Base-by-base conservation (phyloP, 1,140 invertebrate species). In the Rhopalosiphum maidis region DNA sequence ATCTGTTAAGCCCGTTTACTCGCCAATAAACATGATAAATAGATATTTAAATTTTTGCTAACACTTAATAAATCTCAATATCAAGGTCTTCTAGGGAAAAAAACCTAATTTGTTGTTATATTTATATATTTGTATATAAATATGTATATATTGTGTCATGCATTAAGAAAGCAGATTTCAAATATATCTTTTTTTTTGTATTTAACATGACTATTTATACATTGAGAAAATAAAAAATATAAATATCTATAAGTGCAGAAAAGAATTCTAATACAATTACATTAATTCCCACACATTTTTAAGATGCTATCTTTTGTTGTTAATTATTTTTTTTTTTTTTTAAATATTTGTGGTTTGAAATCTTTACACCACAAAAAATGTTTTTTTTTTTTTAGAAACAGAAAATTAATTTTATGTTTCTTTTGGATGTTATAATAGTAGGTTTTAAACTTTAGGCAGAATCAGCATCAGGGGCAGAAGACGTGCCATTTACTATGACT, bases 211-310 rank as follows among this genome's bases (percentile, higher is more conserved):
- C 46, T 83, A 90, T 68, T 82, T 41, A 30, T 77, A 86, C 43
- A 93, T 86, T 93, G 82, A 92, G 37, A 93, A 60, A 93, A 93
- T 93, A 86, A 86, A 93, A 89, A 91, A 77, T 77, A 77, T 77
- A 77, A 77, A 93, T 93, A 55, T 93, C 48, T 68, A 15, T 48
- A 37, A 51, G 48, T 54, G 91, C 30, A 93, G 48, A 93, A 93
- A 92, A 92, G 22, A 92, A 85, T 92, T 92, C 82, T 92, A 92
- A 83, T 92, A 92, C 48, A 85, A 92, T 92, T 92, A 92, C 30
- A 86, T 93, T 86, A 86, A 85, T 41, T 93, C 82, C 48, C 82
- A 92, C 68, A 35, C 82, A 86, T 86, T 93, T 90, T 54, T 54
- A 86, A 85, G 91, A 93, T 46, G 77, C 82, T 55, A 91, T 91